Evolutionary conservation across 2,797 vertebrate species (phyloP).

Genomic region (Denticeps clupeoides): DNA sequence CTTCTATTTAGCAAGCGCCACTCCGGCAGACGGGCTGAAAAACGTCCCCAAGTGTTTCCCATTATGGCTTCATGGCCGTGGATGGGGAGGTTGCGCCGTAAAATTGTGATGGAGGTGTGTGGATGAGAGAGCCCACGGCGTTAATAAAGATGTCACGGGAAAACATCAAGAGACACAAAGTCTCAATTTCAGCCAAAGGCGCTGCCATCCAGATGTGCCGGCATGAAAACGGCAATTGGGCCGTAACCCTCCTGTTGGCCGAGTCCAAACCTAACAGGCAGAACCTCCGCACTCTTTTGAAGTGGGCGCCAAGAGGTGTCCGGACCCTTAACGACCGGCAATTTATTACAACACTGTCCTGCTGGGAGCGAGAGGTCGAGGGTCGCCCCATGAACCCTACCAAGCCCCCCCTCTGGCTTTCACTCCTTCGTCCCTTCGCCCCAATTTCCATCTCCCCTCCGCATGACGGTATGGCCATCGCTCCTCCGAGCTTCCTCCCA

Average conservation of each 20-base stretch:
- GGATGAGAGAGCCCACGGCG: constrained; percentile 41
- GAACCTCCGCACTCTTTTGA: constrained; percentile 54
- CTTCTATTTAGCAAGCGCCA: constrained; percentile 42
- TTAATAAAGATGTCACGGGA: constrained; percentile 69
- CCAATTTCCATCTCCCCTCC: constrained; percentile 16
- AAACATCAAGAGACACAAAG: constrained; percentile 62
- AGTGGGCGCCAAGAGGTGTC: constrained; percentile 60
- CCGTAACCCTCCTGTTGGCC: constrained; percentile 42
- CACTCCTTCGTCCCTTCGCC: constrained; percentile 12
- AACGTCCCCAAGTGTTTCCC: constrained; percentile 48
- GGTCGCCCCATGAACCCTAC: constrained; percentile 45
- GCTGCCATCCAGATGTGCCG: constrained; percentile 68
- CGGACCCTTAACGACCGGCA: constrained; percentile 54
- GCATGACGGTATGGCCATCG: no score
- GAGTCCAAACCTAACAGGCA: constrained; percentile 56
- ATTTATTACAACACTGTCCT: constrained; percentile 59
- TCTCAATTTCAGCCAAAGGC: constrained; percentile 62
- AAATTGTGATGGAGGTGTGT: constrained; percentile 33
- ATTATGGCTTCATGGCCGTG: constrained; percentile 41
- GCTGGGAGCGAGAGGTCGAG: constrained; percentile 48
- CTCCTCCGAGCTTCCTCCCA: constrained; percentile 12
- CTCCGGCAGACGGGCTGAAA: constrained; percentile 28
- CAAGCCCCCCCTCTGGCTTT: constrained; percentile 30
- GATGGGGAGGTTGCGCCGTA: constrained; percentile 11
- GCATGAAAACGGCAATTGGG: constrained; percentile 39